A percentile compares a stretch with the other conserved stretches of the same genome.
Evolutionary conservation across 2,113 vertebrate species (phyloP).

Genomic region (Anseranas semipalmata): DNA sequence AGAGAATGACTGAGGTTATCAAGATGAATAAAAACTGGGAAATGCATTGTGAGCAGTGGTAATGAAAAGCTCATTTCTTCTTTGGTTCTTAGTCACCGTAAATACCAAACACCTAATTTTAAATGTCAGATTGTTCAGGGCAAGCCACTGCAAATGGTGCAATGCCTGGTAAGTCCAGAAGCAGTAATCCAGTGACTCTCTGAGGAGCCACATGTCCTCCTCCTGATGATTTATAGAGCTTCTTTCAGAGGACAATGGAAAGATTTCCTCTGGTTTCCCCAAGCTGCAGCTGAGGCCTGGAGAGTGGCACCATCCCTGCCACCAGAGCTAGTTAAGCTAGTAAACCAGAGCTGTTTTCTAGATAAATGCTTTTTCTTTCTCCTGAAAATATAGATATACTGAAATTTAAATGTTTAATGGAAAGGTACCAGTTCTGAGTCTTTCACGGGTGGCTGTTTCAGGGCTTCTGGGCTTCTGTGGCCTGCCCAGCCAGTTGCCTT

Average conservation of each 20-base stretch:
- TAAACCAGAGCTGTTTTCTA: too few species aligned
- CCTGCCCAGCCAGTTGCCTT: not conserved
- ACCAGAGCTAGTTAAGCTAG: not conserved
- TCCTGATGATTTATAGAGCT: not conserved
- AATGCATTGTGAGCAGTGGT: not conserved
- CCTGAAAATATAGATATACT: not conserved
- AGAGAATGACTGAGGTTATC: conserved; percentile 10
- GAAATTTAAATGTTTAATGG: not conserved
- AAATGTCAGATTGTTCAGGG: not conserved
- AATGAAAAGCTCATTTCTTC: not conserved
- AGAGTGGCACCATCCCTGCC: not conserved
- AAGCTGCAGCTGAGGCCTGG: not conserved
- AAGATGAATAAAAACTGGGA: not conserved
- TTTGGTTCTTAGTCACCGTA: not conserved
- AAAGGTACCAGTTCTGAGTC: not conserved
- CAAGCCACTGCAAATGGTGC: not conserved
- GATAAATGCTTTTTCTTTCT: not conserved
- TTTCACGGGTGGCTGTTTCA: not conserved
- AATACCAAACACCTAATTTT: not conserved
- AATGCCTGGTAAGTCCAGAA: fast-evolving
- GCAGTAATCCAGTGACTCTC: not conserved
- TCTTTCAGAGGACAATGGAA: not conserved
- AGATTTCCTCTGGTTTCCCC: not conserved
- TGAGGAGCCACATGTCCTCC: not conserved
- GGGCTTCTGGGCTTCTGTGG: not conserved